Evolutionary conservation across 2,113 vertebrate species (phyloP), one percentile per base, ranked within the genome.

Genomic region (Notarius quadriscutis): DNA sequence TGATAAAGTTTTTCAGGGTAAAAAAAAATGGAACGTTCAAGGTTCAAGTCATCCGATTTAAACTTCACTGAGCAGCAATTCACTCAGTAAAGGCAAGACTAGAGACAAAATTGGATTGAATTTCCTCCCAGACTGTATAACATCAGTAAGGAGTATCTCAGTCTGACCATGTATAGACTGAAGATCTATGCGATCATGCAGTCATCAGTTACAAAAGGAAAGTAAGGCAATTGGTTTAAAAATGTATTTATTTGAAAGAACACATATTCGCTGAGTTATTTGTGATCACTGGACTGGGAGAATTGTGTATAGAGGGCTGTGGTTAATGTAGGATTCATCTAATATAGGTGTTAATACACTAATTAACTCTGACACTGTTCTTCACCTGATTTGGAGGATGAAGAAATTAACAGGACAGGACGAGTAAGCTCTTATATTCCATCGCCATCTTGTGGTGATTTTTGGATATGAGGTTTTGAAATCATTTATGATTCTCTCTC

Each of bases 391-490:
- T 62, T 48, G 20, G 57, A 60, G 20, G 10, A 62, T 11, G 20
- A 81, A 14, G 57, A 81, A 18, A 62, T 48, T 41, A 81, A 22
- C 25, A 55, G 27, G 57, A 22, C 25, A 55, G 27, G 57, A 57
- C 20, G 22, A 20, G 71, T 48, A 80, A 58, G 57, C 20, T 12
- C 10, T 77, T 88, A 81, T 83, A 88, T 90, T 75, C 57, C 30
- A 86, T n/a, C 89, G 87, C 89, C 89, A 90, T 84, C 89, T 90
- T 60, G 81, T 60, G 89, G 81, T 72, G 50, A 77, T 74, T 53
- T 77, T 1, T 30, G 34, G 48, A n/a, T 15, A 55, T 60, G 18
- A 41, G 1, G 0, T 27, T 50, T 51, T 27, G 18, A 75, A 65
- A 17, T 17, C 17, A 15, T 5, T 75, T 65, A 25, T 6, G 2